phyloP scores from a whole-genome alignment of 1,140 invertebrate genomes.

The Drosophila rufa region DNA sequence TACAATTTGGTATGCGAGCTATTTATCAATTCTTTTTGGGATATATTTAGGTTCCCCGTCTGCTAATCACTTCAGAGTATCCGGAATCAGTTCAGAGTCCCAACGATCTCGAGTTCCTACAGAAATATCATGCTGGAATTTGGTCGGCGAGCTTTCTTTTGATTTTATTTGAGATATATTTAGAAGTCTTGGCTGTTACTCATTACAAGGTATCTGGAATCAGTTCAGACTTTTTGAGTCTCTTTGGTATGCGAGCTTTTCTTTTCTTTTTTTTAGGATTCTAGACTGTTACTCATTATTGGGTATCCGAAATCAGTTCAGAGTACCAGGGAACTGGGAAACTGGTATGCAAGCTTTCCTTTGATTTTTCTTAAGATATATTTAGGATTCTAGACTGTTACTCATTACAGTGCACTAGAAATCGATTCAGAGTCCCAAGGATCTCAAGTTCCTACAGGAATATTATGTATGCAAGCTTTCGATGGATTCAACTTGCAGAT shows the following conservation, averaged over 20 bases:
- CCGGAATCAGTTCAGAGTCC: neutral
- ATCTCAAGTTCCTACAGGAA: neutral
- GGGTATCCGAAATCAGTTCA: no score
- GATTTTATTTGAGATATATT: no score
- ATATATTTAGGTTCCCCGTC: neutral
- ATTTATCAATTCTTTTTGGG: accelerated
- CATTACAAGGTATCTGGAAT: no score
- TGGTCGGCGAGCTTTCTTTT: neutral
- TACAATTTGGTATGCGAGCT: neutral
- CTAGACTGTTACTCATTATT: accelerated
- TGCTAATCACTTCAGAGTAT: no score
- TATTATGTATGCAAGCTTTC: neutral
- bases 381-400: no score
- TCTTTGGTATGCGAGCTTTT: neutral
- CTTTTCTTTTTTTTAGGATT: neutral
- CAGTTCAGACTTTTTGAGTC: no score
- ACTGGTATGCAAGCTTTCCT: neutral
- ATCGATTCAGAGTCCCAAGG: neutral
- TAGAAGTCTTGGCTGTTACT: no score
- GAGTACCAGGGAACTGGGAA: neutral
- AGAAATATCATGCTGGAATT: neutral
- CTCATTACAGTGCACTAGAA: no score
- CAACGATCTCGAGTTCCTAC: neutral
- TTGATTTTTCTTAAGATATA: no score
- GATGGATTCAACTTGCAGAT: accelerated